Conservation (phyloP, 2,113 vertebrate species). For the Dasyprocta punctata region DNA sequence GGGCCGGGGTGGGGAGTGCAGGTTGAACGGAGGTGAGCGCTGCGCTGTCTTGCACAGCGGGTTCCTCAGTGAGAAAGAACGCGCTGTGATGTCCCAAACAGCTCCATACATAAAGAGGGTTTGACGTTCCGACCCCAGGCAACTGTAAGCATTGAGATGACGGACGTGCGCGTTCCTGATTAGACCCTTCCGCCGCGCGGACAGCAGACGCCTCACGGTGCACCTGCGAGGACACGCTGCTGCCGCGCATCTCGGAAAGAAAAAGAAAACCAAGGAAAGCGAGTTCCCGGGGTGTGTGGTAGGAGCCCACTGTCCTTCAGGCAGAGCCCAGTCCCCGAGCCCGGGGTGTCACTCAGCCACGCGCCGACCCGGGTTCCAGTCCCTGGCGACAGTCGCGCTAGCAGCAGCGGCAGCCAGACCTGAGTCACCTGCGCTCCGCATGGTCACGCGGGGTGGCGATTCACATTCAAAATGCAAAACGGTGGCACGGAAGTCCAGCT, state of each 20-base stretch:
- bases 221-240: neutral
- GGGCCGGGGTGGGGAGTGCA: too few species aligned
- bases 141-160: neutral
- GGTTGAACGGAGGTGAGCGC: neutral
- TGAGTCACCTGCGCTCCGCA: neutral
- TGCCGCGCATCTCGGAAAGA: neutral
- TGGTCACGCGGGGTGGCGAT: neutral
- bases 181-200: neutral
- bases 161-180: neutral
- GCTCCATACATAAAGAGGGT: neutral
- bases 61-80: too few species aligned
- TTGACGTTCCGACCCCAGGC: neutral
- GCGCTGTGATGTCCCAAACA: neutral
- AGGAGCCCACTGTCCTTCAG: neutral
- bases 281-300: neutral
- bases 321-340: neutral
- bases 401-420: neutral
- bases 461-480: neutral
- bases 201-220: neutral
- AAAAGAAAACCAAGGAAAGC: neutral
- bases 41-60: too few species aligned
- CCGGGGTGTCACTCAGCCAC: neutral
- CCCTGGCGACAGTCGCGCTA: neutral
- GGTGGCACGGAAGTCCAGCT: neutral
- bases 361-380: fast-evolving